Evolutionary conservation across 2,888 invertebrate species (phyloP).

Genomic region (Aphodius sticticus): DNA sequence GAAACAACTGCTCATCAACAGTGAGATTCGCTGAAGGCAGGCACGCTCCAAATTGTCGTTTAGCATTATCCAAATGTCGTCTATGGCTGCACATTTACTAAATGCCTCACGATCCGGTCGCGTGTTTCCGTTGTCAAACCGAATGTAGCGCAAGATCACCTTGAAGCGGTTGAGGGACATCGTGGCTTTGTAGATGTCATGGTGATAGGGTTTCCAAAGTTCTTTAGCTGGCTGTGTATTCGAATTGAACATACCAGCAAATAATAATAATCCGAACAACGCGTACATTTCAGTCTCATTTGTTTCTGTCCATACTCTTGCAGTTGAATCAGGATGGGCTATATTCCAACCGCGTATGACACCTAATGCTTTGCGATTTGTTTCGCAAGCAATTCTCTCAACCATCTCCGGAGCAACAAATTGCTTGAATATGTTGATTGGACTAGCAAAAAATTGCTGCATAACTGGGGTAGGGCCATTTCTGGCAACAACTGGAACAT

Average conservation of each 20-base stretch:
- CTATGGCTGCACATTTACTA: constrained; percentile 49
- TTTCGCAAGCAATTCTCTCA: background rate
- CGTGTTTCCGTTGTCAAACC: constrained; percentile 48
- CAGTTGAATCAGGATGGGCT: background rate
- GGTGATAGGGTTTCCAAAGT: background rate
- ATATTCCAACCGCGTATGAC: background rate
- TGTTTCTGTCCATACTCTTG: background rate
- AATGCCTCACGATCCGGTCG: constrained; percentile 40
- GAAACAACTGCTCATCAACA: constrained; percentile 49
- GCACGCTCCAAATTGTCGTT: constrained; percentile 37
- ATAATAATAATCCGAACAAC: background rate
- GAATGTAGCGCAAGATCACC: constrained; percentile 44
- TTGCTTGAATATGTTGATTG: background rate
- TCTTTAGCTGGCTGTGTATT: constrained; percentile 9
- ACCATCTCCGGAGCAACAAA: background rate
- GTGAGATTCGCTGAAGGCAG: constrained; percentile 46
- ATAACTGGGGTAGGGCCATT: background rate
- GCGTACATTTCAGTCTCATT: constrained; percentile 5
- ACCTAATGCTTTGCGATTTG: background rate
- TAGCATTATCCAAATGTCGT: constrained; percentile 47
- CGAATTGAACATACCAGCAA: constrained; percentile 6
- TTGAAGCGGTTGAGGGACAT: constrained; percentile 7
- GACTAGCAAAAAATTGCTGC: background rate
- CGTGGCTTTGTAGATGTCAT: background rate
- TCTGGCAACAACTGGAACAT: background rate